Base-by-base conservation (phyloP, 2,113 vertebrate species). In the Hydropotes inermis region DNA sequence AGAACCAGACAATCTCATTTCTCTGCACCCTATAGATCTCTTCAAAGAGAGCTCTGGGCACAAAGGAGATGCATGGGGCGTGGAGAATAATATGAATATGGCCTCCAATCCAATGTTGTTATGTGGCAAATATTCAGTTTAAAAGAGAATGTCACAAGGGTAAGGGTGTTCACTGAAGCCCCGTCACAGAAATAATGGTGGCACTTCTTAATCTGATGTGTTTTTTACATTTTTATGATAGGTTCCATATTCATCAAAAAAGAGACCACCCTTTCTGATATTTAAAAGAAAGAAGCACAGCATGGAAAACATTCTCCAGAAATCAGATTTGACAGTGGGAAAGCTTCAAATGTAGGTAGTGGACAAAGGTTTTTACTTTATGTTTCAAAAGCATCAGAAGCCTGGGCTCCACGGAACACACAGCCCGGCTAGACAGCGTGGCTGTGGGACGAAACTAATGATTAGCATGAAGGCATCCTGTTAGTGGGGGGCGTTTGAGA, bases 281-380 rank as follows among this genome's bases (percentile, higher is more conserved):
- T 43, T 97, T 54, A 97, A 94, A 95, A 98, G 95, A 95, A 98
- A 97, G 86, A 98, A 98, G 94, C 98, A 30, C 84, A 91, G 78
- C 10, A 14, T 89, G 9, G 23, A 93, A 92, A 97, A 92, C 76
- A 85, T 79, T 33, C 95, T 93, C 89, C 89, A 8, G 36, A 97
- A 97, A 58, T 90, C 98, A 67, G 94, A 94, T 36, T 33, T 97
- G 94, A 98, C 93, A 88, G 86, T 95, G 67, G 94, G 95, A 91
- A 98, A 98, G 67, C 94, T 98, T 95, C 96, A 96, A 96, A 98
- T 98, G 88, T 50, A 98, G 97, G 91, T 98, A 98, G 36, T 92
- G 61, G 89, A 84, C 88, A 85, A 96, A 91, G 67, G 82, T 64
- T 85, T 94, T 70, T 64, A 70, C 64, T 94, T 74, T 87, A 19